Conservation (phyloP, 2,113 vertebrate genomes). For the Oriolus oriolus region DNA sequence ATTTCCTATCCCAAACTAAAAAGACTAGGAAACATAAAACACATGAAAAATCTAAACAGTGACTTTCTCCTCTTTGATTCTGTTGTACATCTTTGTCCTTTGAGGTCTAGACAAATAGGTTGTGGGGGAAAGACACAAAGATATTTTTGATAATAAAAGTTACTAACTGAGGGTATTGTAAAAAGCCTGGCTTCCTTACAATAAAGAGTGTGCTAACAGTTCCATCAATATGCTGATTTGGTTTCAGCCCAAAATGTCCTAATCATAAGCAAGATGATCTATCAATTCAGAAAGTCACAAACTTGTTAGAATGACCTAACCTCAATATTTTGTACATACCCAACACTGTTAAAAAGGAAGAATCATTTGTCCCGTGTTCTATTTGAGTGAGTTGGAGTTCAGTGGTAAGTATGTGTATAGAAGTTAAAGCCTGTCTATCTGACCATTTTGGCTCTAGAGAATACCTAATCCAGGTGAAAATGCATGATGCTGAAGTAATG, state of each 20-base stretch:
- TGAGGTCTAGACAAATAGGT: background rate
- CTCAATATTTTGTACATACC: background rate
- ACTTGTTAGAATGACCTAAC: background rate
- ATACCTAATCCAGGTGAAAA: background rate
- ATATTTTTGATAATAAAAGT: background rate
- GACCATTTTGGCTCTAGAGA: background rate
- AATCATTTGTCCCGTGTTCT: background rate
- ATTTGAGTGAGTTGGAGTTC: background rate
- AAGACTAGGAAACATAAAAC: background rate
- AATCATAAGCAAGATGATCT: background rate
- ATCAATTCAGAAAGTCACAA: background rate
- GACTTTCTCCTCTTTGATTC: background rate
- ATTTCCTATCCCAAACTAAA: background rate
- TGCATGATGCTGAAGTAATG: background rate
- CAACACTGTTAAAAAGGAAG: background rate
- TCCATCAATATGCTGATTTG: background rate
- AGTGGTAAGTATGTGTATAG: background rate
- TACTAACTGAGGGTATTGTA: background rate
- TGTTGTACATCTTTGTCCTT: background rate
- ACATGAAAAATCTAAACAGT: background rate
- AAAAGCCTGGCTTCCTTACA: background rate
- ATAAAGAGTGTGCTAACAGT: background rate
- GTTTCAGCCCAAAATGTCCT: background rate
- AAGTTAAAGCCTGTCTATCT: background rate
- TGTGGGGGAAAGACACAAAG: background rate